These are phyloP conservation scores for Flexamia atlantica DNA, from an alignment of 2,888 invertebrate species.

Conservation along the genomic window DNA sequence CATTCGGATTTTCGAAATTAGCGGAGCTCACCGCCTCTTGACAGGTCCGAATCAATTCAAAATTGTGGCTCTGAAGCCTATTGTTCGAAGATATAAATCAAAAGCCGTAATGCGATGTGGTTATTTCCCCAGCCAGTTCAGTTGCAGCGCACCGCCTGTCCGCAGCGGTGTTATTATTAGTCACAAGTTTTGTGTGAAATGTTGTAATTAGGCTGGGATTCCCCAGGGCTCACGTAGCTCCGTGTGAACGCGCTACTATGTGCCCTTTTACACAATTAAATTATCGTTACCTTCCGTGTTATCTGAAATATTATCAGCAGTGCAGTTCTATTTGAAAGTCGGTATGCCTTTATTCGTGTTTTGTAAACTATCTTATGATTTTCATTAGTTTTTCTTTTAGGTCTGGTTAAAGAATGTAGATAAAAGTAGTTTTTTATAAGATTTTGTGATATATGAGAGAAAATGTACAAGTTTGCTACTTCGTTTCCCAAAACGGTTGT, in stretches of 20 bases:
- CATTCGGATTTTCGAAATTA: constrained; percentile 10
- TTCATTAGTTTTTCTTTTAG: no score
- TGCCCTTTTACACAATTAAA: constrained; percentile 1
- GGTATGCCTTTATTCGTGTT: no score
- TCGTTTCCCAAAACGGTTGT: no score
- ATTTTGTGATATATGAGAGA: no score
- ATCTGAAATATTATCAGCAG: not conserved
- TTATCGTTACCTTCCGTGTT: not conserved
- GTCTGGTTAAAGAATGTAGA: no score
- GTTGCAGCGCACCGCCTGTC: not conserved
- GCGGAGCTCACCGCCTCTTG: constrained; percentile 17
- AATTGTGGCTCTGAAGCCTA: constrained; percentile 8
- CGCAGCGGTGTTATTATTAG: constrained; percentile 12
- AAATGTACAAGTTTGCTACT: no score
- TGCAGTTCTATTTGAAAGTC: no score
- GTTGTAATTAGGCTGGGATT: constrained; percentile 10
- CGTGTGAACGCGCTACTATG: constrained; percentile 1
- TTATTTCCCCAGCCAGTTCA: not conserved
- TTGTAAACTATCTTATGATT: no score
- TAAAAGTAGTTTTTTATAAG: no score
- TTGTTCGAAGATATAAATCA: constrained; percentile 32
- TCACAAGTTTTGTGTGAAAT: constrained; percentile 2
- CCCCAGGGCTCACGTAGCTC: not conserved
- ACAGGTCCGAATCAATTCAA: constrained; percentile 34
- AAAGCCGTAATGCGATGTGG: constrained; percentile 2